Percentiles rank a stretch among this genome's conserved stretches.
Evolutionary conservation across 2,888 invertebrate genomes (phyloP).

Genomic region (Erebia palarica): DNA sequence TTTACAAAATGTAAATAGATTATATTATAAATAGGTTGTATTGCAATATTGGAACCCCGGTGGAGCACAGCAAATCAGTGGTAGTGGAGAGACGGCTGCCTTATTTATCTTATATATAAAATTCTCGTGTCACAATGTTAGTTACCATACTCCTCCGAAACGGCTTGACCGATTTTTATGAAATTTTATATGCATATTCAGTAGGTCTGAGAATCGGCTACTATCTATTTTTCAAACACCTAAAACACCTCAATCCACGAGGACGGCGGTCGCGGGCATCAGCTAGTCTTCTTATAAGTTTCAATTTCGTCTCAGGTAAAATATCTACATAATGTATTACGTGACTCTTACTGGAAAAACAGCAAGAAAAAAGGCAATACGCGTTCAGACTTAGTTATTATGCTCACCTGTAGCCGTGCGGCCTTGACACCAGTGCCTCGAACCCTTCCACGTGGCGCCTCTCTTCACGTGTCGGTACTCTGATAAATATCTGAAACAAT

Average conservation of each 20-base stretch:
- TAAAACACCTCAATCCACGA: no score
- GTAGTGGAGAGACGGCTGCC: not conserved
- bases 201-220: no score
- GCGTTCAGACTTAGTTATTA: not conserved
- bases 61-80: not conserved
- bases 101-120: no score
- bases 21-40: no score
- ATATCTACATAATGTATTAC: not conserved
- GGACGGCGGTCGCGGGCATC: no score
- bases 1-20: no score
- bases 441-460: conserved; percentile 97
- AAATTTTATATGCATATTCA: no score
- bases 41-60: not conserved
- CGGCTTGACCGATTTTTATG: no score
- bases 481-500: conserved; percentile 89
- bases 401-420: conserved; percentile 85
- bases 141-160: no score
- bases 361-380: not conserved
- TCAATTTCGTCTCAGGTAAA: not conserved
- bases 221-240: no score
- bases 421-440: conserved; percentile 88
- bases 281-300: not conserved
- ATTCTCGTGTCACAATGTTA: no score
- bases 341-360: not conserved
- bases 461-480: conserved; percentile 98